Evolutionary conservation across 1,140 invertebrate genomes (phyloP), one percentile per base, ranked within the genome.

Genomic region (Helicorthomorpha holstii): DNA sequence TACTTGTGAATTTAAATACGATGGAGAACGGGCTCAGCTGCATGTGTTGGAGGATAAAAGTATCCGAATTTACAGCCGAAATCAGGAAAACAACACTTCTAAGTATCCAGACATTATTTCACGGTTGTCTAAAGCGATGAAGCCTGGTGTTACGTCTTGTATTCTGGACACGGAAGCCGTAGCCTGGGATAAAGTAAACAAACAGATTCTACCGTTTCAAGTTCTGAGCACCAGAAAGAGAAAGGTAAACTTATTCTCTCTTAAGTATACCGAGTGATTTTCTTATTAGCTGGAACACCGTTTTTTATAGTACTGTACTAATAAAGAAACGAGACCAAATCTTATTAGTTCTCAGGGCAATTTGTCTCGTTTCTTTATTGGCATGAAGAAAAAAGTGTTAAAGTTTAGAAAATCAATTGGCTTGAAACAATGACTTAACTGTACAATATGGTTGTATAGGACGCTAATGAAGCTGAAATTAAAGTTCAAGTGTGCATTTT

Each of bases 1-100:
- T 63, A 97, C 94, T 1, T 98, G 94, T 66, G 96, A 99, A 73
- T 99, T 83, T 78, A 99, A 99, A 68, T 99, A 99, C 67, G 96
- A 99, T 69, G 96, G 96, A 2, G 96, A 99, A 74, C 72, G 96
- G 63, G 95, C 92, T 38, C 58, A 86, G 78, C 87, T 92, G 58
- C 88, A 92, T 62, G 65, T 81, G 1, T 59, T 71, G 25, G 75
- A 83, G 43, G 70, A 80, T 57, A 79, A 82, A 0, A 71, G 74
- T 16, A 73, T 92, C 1, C 77, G 69, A 29, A 87, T 99, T 54
- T 99, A 85, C 68, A 97, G 91, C 64, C 71, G 96, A 50, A 99
- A 98, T 73, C 94, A 96, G 66, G 96, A 99, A 72, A 80, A 99
- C 65, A 97, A 98, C 66, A 98, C 95, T 0, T 76, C 75, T 24